Evolutionary conservation across 1,140 invertebrate species (phyloP).

Genomic region (Eriosoma lanigerum): DNA sequence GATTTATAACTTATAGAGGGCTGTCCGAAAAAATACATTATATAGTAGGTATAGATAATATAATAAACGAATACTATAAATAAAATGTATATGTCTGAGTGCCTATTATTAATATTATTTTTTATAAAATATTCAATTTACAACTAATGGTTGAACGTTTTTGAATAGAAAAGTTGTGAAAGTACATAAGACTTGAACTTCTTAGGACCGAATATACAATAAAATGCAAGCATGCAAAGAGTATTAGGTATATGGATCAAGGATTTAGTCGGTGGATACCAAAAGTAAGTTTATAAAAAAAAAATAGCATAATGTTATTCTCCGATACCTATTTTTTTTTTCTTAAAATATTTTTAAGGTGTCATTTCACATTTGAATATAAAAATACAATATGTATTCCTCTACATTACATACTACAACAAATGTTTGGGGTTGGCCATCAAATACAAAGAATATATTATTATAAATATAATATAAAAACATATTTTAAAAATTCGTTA

Average conservation of each 20-base stretch:
- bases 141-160: not conserved
- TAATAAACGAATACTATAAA: too few species aligned
- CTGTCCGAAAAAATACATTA: too few species aligned
- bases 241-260: not conserved
- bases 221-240: too few species aligned
- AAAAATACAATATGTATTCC: not conserved
- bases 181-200: slow-evolving; percentile 19
- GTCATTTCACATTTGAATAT: not conserved
- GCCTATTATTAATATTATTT: not conserved
- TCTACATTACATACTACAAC: too few species aligned
- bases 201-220: not conserved
- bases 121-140: not conserved
- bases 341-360: not conserved
- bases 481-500: not conserved
- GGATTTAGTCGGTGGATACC: not conserved
- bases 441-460: not conserved
- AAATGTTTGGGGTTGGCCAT: too few species aligned
- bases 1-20: too few species aligned
- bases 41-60: too few species aligned
- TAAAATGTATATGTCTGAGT: slow-evolving; percentile 18
- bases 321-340: slow-evolving; percentile 6
- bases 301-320: slow-evolving; percentile 17
- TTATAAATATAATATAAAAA: not conserved
- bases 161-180: not conserved
- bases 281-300: not conserved